A percentile compares a stretch with the other conserved stretches of the same genome.
These are phyloP conservation scores for Thalpophila matura DNA, from an alignment of 2,888 invertebrate genomes.

Conservation along the genomic window DNA sequence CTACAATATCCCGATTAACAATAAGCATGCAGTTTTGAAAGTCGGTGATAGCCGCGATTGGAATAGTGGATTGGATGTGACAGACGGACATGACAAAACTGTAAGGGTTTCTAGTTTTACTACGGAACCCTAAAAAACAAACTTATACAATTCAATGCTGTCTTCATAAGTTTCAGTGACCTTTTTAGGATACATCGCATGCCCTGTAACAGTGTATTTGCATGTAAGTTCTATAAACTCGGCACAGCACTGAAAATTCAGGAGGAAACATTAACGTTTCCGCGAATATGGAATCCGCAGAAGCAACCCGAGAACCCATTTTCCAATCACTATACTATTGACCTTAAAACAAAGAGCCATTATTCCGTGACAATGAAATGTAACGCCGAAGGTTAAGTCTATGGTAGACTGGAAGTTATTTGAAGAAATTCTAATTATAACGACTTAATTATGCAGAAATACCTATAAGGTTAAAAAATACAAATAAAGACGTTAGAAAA, in stretches of 20 bases:
- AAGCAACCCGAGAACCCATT: conserved; percentile 76
- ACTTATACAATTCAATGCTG: too few relatives aligned
- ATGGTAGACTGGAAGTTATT: conserved; percentile 39
- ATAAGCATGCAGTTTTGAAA: background rate
- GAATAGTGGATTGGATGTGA: too few relatives aligned
- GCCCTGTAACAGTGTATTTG: background rate
- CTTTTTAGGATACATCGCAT: background rate
- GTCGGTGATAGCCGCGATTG: background rate
- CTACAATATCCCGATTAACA: background rate
- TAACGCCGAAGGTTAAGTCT: conserved; percentile 66
- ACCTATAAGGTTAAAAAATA: too few relatives aligned
- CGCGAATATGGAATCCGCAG: conserved; percentile 76
- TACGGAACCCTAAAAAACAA: too few relatives aligned
- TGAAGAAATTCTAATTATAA: conserved; percentile 36
- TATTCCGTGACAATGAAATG: conserved; percentile 71
- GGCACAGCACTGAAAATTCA: conserved; percentile 42
- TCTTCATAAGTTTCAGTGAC: background rate
- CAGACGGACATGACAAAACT: too few relatives aligned
- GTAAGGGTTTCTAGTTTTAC: too few relatives aligned
- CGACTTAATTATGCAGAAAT: too few relatives aligned
- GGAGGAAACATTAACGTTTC: conserved; percentile 63
- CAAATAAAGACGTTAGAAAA: too few relatives aligned
- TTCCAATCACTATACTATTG: conserved; percentile 73
- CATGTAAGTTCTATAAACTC: conserved; percentile 4
- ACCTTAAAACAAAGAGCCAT: conserved; percentile 83